phyloP scores from a whole-genome alignment of 2,888 invertebrate species.

The Calliphora vomitoria region DNA sequence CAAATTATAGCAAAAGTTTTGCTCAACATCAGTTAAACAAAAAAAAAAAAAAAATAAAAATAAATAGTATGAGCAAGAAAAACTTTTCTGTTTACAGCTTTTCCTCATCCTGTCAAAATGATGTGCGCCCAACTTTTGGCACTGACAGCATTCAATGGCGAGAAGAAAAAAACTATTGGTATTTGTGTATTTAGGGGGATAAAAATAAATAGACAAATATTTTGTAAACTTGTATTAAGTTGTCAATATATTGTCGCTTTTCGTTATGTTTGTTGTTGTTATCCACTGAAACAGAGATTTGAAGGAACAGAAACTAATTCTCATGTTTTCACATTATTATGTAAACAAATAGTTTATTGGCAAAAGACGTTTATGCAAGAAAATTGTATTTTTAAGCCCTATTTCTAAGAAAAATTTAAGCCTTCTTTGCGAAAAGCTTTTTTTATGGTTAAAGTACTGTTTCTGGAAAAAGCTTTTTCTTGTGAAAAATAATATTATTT shows the following conservation, averaged over 20 bases:
- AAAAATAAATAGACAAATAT: constrained; percentile 11
- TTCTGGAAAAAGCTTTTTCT: too few species aligned
- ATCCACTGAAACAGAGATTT: neutral
- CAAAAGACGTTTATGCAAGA: too few species aligned
- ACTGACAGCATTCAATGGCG: neutral
- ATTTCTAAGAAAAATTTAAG: too few species aligned
- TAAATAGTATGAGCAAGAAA: neutral
- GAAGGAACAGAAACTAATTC: neutral
- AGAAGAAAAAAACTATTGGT: neutral
- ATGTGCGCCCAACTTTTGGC: constrained; percentile 19
- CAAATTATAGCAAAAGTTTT: constrained; percentile 51
- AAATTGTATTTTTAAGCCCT: too few species aligned
- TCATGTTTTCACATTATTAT: too few species aligned
- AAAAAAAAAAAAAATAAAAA: too few species aligned
- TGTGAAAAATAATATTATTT: too few species aligned
- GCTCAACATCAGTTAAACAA: neutral
- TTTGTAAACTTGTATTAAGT: constrained; percentile 25
- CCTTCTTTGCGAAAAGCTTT: neutral
- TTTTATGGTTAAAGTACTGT: too few species aligned
- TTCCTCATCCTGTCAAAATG: constrained; percentile 41
- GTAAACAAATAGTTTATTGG: too few species aligned
- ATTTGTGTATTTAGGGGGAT: neutral
- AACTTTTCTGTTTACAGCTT: constrained; percentile 36
- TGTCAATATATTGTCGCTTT: constrained; percentile 36
- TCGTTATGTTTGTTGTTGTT: neutral